Conservation (phyloP, 2,113 vertebrate genomes). For the Cephalopholis sonnerati region DNA sequence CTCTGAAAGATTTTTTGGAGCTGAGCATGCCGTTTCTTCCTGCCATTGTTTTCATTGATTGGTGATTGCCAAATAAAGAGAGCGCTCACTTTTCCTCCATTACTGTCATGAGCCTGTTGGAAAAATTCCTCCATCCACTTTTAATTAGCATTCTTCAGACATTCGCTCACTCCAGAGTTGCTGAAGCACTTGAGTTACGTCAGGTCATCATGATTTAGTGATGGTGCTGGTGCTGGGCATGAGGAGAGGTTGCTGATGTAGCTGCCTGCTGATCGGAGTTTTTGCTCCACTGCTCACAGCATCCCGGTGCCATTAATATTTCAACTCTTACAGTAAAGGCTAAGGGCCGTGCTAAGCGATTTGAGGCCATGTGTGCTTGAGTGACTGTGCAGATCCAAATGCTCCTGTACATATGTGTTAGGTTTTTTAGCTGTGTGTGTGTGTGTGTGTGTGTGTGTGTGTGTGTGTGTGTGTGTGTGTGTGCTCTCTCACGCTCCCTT, state of each 20-base stretch:
- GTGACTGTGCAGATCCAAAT: constrained; percentile 8
- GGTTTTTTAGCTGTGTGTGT: not conserved
- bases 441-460: constrained; percentile 5
- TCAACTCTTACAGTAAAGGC: constrained; percentile 73
- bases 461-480: constrained; percentile 14
- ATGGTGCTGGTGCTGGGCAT: constrained; percentile 32
- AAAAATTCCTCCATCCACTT: constrained; percentile 45
- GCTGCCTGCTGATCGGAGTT: constrained; percentile 57
- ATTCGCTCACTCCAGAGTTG: constrained; percentile 4
- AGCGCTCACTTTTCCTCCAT: constrained; percentile 47
- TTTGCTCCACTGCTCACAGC: constrained; percentile 65
- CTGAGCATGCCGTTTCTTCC: constrained; percentile 29
- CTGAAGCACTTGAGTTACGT: constrained; percentile 47
- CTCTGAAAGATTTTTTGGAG: constrained; percentile 29
- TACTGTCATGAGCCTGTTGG: constrained; percentile 46
- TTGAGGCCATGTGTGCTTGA: constrained; percentile 14
- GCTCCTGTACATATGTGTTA: not conserved
- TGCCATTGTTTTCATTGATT: constrained; percentile 58
- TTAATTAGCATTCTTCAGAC: constrained; percentile 63
- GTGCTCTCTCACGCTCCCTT: not conserved
- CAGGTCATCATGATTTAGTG: constrained; percentile 69
- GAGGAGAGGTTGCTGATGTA: constrained; percentile 62
- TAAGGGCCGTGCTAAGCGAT: constrained; percentile 40
- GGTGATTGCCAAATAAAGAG: constrained; percentile 56
- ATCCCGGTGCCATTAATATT: constrained; percentile 74